Percentiles rank a stretch among this genome's conserved stretches.
Evolutionary conservation across 2,797 vertebrate genomes (phyloP).

Genomic region (Crocodylus rhombifer): DNA sequence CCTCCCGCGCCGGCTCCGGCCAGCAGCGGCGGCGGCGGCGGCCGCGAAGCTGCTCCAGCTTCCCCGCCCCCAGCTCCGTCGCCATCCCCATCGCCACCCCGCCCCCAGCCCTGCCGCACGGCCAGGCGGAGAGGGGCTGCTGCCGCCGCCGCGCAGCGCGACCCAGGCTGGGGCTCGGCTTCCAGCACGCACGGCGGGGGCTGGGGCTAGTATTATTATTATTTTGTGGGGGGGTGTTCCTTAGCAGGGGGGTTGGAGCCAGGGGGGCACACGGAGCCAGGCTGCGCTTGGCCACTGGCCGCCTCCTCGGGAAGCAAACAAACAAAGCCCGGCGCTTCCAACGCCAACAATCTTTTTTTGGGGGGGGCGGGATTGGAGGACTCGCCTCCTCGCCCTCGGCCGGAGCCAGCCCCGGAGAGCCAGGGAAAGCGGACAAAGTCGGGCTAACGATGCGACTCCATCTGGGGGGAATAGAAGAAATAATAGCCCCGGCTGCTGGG

Average conservation of each 20-base stretch:
- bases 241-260: not conserved
- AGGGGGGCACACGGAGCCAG: not conserved
- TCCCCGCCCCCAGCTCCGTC: not conserved
- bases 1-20: slow-evolving; percentile 51
- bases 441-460: not conserved
- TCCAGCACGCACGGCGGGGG: too few species aligned
- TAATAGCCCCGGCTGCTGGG: not conserved
- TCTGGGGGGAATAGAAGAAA: not conserved
- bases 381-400: not conserved
- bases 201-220: not conserved
- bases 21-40: not conserved
- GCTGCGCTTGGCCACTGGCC: slow-evolving; percentile 36
- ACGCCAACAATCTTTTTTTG: not conserved
- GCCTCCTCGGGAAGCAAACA: slow-evolving; percentile 50
- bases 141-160: not conserved
- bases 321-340: slow-evolving; percentile 52
- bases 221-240: too few species aligned
- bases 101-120: not conserved
- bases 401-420: too few species aligned
- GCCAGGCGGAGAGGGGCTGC: not conserved
- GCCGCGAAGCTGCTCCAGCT: not conserved
- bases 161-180: not conserved
- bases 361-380: not conserved
- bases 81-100: not conserved
- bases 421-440: not conserved